Evolutionary conservation across 2,888 invertebrate species (phyloP).

Genomic region (Scrobipalpa atriplicella): DNA sequence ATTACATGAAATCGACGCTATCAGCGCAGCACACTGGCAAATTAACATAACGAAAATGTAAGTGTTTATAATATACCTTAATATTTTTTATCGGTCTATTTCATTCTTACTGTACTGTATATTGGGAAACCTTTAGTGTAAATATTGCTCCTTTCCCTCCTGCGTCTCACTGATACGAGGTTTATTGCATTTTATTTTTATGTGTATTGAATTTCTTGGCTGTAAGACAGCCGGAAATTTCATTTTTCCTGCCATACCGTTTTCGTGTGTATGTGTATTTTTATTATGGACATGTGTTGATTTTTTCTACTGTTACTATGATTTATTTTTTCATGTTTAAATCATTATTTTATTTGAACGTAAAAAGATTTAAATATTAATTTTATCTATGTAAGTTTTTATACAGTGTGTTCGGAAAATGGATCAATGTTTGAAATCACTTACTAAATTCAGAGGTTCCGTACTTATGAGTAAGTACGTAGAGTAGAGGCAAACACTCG

Average conservation of each 20-base stretch:
- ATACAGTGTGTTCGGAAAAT: neutral
- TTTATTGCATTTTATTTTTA: constrained; percentile 71
- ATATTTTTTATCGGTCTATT: constrained; percentile 2
- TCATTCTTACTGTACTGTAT: constrained; percentile 10
- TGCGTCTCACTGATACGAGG: constrained; percentile 62
- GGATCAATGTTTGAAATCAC: neutral
- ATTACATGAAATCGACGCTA: neutral
- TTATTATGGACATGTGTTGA: neutral
- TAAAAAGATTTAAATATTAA: neutral
- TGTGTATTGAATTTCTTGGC: constrained; percentile 61
- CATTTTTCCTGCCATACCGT: constrained; percentile 26
- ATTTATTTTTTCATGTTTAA: neutral
- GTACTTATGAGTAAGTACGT: too few relatives aligned
- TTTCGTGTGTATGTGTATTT: neutral
- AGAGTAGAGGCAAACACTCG: too few relatives aligned
- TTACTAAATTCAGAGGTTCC: too few relatives aligned
- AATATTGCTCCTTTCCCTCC: constrained; percentile 25
- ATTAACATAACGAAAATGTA: neutral
- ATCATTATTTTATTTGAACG: too few relatives aligned
- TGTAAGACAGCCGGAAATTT: constrained; percentile 32
- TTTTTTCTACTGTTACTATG: neutral
- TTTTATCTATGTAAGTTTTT: neutral
- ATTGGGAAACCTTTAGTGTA: constrained; percentile 46
- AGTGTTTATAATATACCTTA: neutral
- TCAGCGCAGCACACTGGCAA: neutral